Conservation (phyloP, 2,797 vertebrate species). For the Todus mexicanus region DNA sequence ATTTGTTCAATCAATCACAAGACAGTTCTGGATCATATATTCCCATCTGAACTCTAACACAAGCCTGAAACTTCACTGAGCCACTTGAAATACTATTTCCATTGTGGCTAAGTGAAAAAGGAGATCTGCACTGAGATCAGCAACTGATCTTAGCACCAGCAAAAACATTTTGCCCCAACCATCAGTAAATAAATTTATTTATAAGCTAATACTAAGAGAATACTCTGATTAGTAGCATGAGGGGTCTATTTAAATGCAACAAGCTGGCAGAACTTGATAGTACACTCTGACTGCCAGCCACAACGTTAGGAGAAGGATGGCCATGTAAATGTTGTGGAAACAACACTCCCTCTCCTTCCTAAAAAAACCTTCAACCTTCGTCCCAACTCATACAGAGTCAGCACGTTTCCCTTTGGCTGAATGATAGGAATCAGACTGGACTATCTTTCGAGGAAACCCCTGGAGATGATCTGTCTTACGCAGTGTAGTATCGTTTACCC, state of each 20-base stretch:
- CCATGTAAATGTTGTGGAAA: neutral
- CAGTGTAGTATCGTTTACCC: neutral
- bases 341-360: neutral
- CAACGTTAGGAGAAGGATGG: neutral
- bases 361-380: neutral
- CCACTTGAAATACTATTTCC: neutral
- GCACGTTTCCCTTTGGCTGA: neutral
- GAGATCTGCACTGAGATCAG: neutral
- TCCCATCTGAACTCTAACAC: neutral
- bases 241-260: neutral
- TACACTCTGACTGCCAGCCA: neutral
- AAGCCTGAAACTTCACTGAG: neutral
- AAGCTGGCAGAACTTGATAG: neutral
- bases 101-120: neutral
- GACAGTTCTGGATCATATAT: neutral
- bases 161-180: neutral
- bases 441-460: neutral
- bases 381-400: neutral
- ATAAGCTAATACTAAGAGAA: neutral
- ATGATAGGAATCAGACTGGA: neutral
- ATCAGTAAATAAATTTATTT: neutral
- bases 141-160: neutral
- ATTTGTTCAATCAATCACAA: rapidly evolving
- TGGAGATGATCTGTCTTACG: neutral
- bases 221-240: neutral